These are phyloP conservation scores for Peromyscus melanophrys DNA, from an alignment of 2,797 vertebrate species.

Conservation along the genomic window DNA sequence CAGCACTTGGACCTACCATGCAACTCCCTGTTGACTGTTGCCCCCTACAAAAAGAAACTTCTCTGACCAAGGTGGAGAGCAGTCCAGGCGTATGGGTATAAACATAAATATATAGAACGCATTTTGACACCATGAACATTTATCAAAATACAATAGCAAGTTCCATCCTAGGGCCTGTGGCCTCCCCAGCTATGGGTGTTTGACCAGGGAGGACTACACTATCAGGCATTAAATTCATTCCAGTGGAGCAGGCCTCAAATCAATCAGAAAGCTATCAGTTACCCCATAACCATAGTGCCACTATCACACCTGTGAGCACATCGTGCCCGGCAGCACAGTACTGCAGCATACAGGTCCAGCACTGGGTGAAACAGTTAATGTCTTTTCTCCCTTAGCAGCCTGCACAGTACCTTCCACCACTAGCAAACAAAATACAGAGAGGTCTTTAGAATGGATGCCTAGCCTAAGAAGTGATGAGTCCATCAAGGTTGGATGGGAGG, in stretches of 20 bases:
- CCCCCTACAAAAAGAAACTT: neutral
- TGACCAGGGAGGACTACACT: neutral
- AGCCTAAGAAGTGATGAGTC: neutral
- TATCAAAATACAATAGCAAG: neutral
- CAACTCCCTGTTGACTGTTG: neutral
- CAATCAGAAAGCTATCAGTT: neutral
- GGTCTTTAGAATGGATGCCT: neutral
- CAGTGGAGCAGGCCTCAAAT: neutral
- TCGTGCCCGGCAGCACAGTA: neutral
- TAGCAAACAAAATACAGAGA: constrained; percentile 1
- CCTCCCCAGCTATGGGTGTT: neutral
- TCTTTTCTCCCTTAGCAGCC: neutral
- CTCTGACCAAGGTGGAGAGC: neutral
- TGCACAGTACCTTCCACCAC: neutral
- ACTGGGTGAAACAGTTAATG: neutral
- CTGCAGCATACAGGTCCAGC: neutral
- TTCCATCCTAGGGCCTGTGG: neutral
- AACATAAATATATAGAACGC: neutral
- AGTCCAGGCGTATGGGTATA: neutral
- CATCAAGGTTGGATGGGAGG: neutral
- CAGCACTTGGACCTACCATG: neutral
- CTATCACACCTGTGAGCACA: neutral
- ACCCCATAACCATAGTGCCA: too few species aligned
- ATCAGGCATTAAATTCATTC: neutral
- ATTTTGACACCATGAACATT: neutral